Evolutionary conservation across 2,888 invertebrate genomes (phyloP).

Genomic region (Polymixis flavicincta): DNA sequence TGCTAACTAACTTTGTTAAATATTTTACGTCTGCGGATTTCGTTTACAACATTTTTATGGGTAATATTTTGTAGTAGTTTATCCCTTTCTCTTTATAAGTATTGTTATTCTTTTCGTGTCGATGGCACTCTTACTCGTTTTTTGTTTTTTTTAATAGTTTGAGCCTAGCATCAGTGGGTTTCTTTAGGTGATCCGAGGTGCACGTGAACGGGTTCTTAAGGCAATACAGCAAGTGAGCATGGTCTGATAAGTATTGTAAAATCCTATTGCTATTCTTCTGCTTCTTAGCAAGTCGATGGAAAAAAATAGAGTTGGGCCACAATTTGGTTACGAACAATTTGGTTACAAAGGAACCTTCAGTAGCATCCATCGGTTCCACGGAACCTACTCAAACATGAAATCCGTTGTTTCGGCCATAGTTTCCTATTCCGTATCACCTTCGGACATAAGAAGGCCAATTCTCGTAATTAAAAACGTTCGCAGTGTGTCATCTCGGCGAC

Average conservation of each 20-base stretch:
- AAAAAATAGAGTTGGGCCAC: background rate
- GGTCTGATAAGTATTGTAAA: background rate
- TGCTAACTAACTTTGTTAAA: conserved; percentile 8
- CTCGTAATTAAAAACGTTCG: too few species aligned
- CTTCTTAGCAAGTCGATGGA: background rate
- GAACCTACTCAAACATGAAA: too few species aligned
- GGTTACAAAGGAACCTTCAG: background rate
- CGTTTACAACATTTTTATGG: background rate
- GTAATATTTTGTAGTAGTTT: background rate
- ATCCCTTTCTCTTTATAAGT: background rate
- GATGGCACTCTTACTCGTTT: background rate
- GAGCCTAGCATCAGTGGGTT: too few species aligned
- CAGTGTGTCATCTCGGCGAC: too few species aligned
- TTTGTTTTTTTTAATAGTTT: too few species aligned
- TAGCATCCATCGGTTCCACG: background rate
- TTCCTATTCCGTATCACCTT: too few species aligned
- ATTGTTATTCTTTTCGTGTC: too few species aligned
- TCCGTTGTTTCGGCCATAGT: too few species aligned
- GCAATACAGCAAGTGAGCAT: too few species aligned
- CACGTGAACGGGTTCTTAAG: too few species aligned
- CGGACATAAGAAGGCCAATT: too few species aligned
- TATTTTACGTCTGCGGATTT: background rate
- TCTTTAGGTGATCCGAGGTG: too few species aligned
- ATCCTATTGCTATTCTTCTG: background rate
- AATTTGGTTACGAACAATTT: background rate